phyloP scores from a whole-genome alignment of 2,113 vertebrate species.

The Psophia crepitans region DNA sequence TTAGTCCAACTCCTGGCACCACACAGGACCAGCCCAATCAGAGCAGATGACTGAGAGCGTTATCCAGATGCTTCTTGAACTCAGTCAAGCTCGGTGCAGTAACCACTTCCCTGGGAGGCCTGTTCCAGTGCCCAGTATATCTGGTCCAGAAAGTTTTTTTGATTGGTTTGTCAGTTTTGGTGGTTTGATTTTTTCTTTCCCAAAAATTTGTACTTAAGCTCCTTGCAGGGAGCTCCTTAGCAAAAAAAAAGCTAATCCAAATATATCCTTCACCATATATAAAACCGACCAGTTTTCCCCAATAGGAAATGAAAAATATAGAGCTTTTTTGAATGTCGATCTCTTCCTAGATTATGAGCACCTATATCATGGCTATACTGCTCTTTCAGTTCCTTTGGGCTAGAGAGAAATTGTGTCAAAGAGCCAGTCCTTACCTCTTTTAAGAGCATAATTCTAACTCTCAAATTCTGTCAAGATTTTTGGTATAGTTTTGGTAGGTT shows the following conservation, averaged over 20 bases:
- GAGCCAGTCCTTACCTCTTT: not conserved
- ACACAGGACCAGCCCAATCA: too few relatives aligned
- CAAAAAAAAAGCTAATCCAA: not conserved
- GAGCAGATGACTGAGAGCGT: too few relatives aligned
- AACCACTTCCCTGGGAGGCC: too few relatives aligned
- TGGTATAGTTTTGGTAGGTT: not conserved
- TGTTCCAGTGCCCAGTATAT: too few relatives aligned
- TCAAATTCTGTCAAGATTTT: not conserved
- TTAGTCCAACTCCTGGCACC: too few relatives aligned
- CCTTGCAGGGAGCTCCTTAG: not conserved
- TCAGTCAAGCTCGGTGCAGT: too few relatives aligned
- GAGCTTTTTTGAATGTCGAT: not conserved
- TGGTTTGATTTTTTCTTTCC: not conserved
- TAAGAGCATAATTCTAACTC: not conserved
- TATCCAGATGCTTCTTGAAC: too few relatives aligned
- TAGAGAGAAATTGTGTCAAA: not conserved
- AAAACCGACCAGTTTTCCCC: not conserved
- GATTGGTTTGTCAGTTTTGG: not conserved
- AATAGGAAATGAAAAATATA: not conserved
- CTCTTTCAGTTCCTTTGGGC: not conserved
- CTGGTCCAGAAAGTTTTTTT: not conserved
- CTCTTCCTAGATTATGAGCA: not conserved
- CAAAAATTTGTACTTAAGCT: not conserved
- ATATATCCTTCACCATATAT: not conserved
- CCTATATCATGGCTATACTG: not conserved